phyloP scores from a whole-genome alignment of 2,888 invertebrate species.

The Plagodis dolabraria region DNA sequence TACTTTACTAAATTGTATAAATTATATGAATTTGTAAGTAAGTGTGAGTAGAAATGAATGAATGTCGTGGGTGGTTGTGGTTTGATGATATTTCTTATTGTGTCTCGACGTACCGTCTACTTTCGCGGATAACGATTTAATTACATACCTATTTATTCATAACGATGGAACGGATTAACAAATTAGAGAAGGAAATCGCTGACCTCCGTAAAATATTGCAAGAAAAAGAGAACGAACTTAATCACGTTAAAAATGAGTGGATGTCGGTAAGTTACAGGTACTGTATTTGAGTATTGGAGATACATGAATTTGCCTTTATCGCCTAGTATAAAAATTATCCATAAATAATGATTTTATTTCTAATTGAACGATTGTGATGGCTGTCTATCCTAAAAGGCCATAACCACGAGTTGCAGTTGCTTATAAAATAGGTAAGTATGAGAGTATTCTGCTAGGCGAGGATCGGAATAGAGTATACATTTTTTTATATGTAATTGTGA shows the following conservation, averaged over 20 bases:
- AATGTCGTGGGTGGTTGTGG: neutral
- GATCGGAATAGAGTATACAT: too few relatives aligned
- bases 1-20: too few relatives aligned
- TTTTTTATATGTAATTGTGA: too few relatives aligned
- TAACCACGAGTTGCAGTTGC: too few relatives aligned
- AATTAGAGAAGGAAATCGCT: slow-evolving; percentile 76
- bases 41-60: neutral
- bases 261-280: slow-evolving; percentile 45
- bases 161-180: slow-evolving; percentile 57
- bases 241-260: slow-evolving; percentile 66
- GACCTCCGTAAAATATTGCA: slow-evolving; percentile 70
- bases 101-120: too few relatives aligned
- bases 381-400: too few relatives aligned
- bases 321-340: neutral
- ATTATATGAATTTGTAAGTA: too few relatives aligned
- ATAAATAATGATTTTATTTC: too few relatives aligned
- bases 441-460: too few relatives aligned
- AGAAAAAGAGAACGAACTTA: slow-evolving; percentile 79
- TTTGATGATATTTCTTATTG: too few relatives aligned
- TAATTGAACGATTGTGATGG: too few relatives aligned
- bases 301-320: neutral
- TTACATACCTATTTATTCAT: neutral
- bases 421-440: too few relatives aligned
- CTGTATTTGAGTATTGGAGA: neutral
- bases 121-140: neutral